Evolutionary conservation across 1,140 invertebrate genomes (phyloP).

Genomic region (Halictus rubicundus): DNA sequence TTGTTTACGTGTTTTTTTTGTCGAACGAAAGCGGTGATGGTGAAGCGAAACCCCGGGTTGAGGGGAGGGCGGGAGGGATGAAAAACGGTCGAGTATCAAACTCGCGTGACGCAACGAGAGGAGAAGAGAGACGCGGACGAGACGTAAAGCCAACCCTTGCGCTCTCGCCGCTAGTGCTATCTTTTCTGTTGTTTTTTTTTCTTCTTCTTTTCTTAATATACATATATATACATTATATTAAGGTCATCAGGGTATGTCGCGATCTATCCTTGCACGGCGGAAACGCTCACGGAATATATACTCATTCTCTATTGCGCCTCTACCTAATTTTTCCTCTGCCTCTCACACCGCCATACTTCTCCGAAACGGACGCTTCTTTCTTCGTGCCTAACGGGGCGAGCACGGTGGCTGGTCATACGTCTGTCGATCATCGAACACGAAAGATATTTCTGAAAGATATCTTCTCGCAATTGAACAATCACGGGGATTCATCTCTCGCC

Average conservation of each 20-base stretch:
- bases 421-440: neutral
- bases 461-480: too few species aligned
- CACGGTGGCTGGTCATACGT: slow-evolving; percentile 35
- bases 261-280: slow-evolving; percentile 17
- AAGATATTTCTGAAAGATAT: too few species aligned
- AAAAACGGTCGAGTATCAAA: neutral
- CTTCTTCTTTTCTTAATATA: too few species aligned
- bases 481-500: too few species aligned
- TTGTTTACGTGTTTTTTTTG: slow-evolving; percentile 74
- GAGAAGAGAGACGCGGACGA: neutral
- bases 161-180: neutral
- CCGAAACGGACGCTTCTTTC: slow-evolving; percentile 14
- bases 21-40: slow-evolving; percentile 48
- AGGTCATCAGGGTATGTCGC: slow-evolving; percentile 9
- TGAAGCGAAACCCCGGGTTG: neutral
- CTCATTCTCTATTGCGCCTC: neutral
- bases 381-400: neutral
- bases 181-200: neutral
- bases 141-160: slow-evolving; percentile 37
- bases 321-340: slow-evolving; percentile 1
- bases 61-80: too few species aligned
- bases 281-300: neutral
- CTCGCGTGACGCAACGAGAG: neutral
- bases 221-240: neutral
- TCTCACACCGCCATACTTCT: neutral